A percentile compares a stretch with the other conserved stretches of the same genome.
phyloP scores from a whole-genome alignment of 2,888 invertebrate genomes.

The Sminthurinus aureus region DNA sequence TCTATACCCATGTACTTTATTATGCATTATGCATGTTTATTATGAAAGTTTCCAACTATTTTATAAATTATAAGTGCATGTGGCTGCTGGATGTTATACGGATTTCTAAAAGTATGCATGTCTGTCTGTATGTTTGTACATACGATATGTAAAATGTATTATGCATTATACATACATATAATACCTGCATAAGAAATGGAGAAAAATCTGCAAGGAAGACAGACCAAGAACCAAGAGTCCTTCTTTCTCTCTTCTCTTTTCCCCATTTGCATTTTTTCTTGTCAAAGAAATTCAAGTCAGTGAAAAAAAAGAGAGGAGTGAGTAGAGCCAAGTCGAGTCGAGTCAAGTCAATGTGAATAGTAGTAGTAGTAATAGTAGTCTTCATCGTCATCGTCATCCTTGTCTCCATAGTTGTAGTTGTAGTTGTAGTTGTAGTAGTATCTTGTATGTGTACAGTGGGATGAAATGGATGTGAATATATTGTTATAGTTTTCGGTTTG shows the following conservation, averaged over 20 bases:
- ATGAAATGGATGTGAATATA: neutral
- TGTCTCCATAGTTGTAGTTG: too few relatives aligned
- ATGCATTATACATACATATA: too few relatives aligned
- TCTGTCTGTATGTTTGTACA: neutral
- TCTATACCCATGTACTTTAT: too few relatives aligned
- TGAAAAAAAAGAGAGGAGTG: neutral
- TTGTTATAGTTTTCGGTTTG: neutral
- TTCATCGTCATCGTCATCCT: too few relatives aligned
- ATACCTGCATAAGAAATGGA: too few relatives aligned
- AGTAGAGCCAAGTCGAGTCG: too few relatives aligned
- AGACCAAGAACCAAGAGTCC: neutral
- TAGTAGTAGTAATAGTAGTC: neutral
- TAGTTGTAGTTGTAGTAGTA: neutral
- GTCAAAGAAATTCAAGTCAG: neutral
- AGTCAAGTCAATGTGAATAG: neutral
- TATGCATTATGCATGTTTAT: too few relatives aligned
- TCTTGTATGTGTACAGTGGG: constrained; percentile 1
- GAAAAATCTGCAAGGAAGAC: too few relatives aligned
- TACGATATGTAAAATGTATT: neutral
- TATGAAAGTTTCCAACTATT: too few relatives aligned
- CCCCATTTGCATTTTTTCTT: constrained; percentile 30
- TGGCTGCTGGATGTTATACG: neutral
- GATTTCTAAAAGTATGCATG: too few relatives aligned
- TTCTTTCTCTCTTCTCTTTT: constrained; percentile 6
- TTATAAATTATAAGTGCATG: neutral